phyloP scores from a whole-genome alignment of 2,888 invertebrate species.

The Pollenia griseotomentosa region DNA sequence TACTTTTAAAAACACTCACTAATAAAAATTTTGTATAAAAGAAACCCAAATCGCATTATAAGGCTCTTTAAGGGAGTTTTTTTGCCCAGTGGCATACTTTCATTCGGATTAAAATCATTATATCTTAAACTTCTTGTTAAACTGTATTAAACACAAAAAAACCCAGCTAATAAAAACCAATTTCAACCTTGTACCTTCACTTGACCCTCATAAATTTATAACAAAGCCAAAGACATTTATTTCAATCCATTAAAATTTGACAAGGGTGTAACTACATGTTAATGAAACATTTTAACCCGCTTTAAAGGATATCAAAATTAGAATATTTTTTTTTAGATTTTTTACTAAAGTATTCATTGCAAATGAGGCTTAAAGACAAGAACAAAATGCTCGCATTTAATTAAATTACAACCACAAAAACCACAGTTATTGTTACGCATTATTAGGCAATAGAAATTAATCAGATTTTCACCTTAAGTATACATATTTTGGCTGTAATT shows the following conservation, averaged over 20 bases:
- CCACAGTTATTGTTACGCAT: neutral
- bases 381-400: conserved; percentile 16
- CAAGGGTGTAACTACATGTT: neutral
- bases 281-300: neutral
- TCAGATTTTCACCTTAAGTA: conserved; percentile 58
- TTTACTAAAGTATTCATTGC: neutral
- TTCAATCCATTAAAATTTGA: neutral
- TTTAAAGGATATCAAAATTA: neutral
- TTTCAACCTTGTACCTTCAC: neutral
- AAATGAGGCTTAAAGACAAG: neutral
- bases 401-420: conserved; percentile 18
- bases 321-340: neutral
- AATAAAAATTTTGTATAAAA: too few species aligned
- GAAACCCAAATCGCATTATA: too few species aligned
- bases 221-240: neutral
- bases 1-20: too few species aligned
- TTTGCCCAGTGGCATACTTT: too few species aligned
- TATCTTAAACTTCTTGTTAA: too few species aligned
- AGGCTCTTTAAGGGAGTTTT: too few species aligned
- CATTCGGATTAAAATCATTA: too few species aligned
- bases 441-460: conserved; percentile 62
- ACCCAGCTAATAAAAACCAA: too few species aligned
- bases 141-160: too few species aligned
- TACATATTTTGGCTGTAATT: conserved; percentile 56
- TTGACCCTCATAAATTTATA: neutral